phyloP scores from a whole-genome alignment of 2,888 invertebrate species.

The Smittia sp. region DNA sequence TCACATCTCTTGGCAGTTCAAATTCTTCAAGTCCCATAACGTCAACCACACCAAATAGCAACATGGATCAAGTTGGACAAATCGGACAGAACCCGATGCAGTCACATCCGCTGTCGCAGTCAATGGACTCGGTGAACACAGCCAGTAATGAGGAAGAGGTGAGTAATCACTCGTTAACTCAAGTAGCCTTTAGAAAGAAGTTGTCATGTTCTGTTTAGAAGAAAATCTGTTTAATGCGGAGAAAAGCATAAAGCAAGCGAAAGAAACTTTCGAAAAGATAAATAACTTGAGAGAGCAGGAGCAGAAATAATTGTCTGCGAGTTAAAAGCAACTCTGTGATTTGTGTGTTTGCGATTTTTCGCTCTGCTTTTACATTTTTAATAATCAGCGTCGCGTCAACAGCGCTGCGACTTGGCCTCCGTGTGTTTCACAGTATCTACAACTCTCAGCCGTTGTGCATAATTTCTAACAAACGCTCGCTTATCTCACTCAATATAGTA shows the following conservation, averaged over 20 bases:
- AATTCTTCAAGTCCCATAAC: conserved; percentile 27
- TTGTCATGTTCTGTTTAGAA: conserved; percentile 22
- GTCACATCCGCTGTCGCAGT: conserved; percentile 83
- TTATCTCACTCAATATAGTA: neutral
- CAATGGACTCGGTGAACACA: conserved; percentile 97
- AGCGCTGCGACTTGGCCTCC: neutral
- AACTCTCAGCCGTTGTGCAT: neutral
- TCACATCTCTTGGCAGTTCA: conserved; percentile 43
- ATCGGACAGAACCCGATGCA: conserved; percentile 61
- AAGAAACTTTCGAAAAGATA: conserved; percentile 37
- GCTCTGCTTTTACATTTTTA: neutral
- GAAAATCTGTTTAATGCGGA: conserved; percentile 5
- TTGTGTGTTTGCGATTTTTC: neutral
- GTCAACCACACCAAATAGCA: conserved; percentile 44
- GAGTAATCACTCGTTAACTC: conserved; percentile 51
- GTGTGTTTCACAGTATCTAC: neutral
- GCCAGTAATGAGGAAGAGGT: conserved; percentile 97
- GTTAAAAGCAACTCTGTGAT: neutral
- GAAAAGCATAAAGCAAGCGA: conserved; percentile 21
- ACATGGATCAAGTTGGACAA: conserved; percentile 49
- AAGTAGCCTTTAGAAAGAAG: neutral
- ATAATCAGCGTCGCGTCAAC: conserved; percentile 1
- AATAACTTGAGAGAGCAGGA: neutral
- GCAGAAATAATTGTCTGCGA: conserved; percentile 26
- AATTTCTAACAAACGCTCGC: neutral